Base-by-base conservation (phyloP, 2,888 invertebrate genomes). In the Hydriomena furcata region DNA sequence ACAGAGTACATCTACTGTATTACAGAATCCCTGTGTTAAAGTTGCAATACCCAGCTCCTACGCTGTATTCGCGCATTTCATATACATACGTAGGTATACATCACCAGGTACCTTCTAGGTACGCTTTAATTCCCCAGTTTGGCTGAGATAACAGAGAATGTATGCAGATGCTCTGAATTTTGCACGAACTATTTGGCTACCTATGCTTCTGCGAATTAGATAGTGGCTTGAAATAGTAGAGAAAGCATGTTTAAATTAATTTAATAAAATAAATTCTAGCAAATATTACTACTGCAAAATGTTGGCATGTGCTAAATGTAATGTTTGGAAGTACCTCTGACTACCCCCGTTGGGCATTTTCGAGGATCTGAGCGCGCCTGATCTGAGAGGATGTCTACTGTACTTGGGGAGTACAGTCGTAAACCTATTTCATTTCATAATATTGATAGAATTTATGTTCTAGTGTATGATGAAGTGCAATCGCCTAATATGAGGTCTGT, bases 81-180 rank as follows among this genome's bases (percentile, higher is more conserved):
- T 32, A 20, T 36, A 37, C 13, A 13, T 32, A 32, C 30, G n/a
- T 41, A 44, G 12, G 31, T 31, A 35, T 21, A 27, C 7, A 24
- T 13, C 25, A 42, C 11, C 12, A 21, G 12, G 30, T 20, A 44
- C 45, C 36, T 45, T 31, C 36, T 34, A 46, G 34, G 42, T 46
- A 45, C 35, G 40, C 42, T 46, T 46, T 52, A 46, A 47, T 47
- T 52, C 28, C 35, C 28, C 46, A 52, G 52, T 47, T 41, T 46
- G 17, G 52, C 34, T 38, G 37, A 37, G 52, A 52, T 47, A 52
- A 27, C 46, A 40, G 8, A 25, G 21, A 46, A 42, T 48, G 35
- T 42, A 46, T 43, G 46, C 52, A 52, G 52, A 42, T 47, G 42
- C 24, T 52, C 42, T 34, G 27, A 46, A 52, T 37, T 52, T 42